These are phyloP conservation scores for Mesoclemmys tuberculata DNA, from an alignment of 2,113 vertebrate genomes.

Conservation along the genomic window DNA sequence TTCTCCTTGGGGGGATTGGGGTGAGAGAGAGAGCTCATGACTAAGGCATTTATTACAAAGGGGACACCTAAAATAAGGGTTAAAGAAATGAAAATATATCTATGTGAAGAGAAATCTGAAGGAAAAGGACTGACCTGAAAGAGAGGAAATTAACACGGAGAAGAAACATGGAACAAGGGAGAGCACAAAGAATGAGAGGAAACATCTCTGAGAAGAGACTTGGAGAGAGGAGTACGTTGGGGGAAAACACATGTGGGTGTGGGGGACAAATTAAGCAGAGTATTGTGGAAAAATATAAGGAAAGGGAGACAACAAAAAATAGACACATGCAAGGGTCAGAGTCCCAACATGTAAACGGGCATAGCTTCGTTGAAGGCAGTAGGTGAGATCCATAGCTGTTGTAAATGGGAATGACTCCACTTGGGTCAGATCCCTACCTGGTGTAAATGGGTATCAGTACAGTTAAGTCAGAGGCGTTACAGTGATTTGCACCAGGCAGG, in stretches of 20 bases:
- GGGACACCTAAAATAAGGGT: not conserved
- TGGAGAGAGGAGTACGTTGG: not conserved
- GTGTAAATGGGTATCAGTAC: conserved; percentile 21
- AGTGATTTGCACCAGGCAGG: not conserved
- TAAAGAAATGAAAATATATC: not conserved
- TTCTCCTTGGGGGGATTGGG: conserved; percentile 49
- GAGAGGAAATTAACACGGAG: conserved; percentile 42
- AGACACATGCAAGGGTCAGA: conserved; percentile 17
- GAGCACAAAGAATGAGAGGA: conserved; percentile 51
- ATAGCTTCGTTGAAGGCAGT: not conserved
- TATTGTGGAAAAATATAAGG: conserved; percentile 32
- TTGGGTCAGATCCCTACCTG: conserved; percentile 43
- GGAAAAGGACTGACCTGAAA: conserved; percentile 47
- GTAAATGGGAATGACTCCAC: not conserved
- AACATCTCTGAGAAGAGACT: not conserved
- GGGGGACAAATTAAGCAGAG: not conserved
- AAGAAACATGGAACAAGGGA: conserved; percentile 60
- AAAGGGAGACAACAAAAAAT: not conserved
- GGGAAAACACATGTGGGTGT: not conserved
- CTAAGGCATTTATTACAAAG: not conserved
- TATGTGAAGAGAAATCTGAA: not conserved
- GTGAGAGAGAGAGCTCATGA: too few species aligned
- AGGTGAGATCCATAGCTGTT: not conserved
- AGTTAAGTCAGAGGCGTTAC: not conserved
- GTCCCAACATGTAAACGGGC: conserved; percentile 36